Conservation (phyloP, 92 coral and sea anemone species). For the Micromussa lordhowensis region DNA sequence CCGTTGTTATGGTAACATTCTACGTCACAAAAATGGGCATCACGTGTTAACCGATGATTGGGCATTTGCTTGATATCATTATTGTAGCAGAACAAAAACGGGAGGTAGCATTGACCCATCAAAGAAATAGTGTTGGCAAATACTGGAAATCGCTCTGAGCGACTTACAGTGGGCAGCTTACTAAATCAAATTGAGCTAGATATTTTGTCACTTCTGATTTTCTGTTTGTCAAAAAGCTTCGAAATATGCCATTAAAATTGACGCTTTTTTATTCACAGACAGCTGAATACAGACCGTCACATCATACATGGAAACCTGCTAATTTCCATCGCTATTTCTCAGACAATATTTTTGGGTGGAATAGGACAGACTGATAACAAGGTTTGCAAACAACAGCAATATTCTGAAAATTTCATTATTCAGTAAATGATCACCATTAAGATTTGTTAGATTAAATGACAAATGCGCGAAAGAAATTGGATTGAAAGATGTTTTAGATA, state of each 20-base stretch:
- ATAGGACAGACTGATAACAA: constrained; percentile 68
- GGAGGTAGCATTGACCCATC: too few species aligned
- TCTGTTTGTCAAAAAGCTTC: neutral
- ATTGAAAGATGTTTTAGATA: too few species aligned
- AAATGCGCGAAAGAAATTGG: neutral
- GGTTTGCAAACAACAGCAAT: constrained; percentile 26
- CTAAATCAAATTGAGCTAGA: neutral
- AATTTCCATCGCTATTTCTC: constrained; percentile 85
- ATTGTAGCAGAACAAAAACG: too few species aligned
- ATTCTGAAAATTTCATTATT: too few species aligned
- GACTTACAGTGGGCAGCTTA: too few species aligned
- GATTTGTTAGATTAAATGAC: neutral
- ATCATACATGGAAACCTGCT: constrained; percentile 84
- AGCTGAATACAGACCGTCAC: constrained; percentile 76
- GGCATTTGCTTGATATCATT: too few species aligned
- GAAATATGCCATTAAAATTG: neutral
- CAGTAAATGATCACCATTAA: neutral
- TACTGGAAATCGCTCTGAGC: too few species aligned
- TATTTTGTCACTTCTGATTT: neutral
- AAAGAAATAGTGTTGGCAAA: too few species aligned
- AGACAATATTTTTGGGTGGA: constrained; percentile 83
- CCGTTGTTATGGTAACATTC: too few species aligned
- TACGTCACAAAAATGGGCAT: too few species aligned
- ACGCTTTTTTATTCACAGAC: constrained; percentile 33
- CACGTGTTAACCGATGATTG: too few species aligned